Conservation (phyloP, 2,888 invertebrate genomes). For the Leptothorax acervorum region DNA sequence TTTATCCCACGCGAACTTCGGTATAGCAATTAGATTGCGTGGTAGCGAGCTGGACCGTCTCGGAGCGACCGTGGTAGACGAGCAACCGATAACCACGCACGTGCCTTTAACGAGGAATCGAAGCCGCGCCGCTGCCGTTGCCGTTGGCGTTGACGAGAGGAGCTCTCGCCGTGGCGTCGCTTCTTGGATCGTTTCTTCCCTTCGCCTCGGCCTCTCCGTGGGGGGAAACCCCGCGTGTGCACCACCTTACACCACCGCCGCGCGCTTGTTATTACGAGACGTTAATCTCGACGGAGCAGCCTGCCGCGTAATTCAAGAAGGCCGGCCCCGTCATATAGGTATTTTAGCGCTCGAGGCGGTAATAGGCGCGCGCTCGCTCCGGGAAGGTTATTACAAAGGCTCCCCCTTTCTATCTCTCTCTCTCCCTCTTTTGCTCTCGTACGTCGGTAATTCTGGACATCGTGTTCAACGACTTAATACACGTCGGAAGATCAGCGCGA, state of each 20-base stretch:
- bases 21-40: slow-evolving; percentile 49
- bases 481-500: slow-evolving; percentile 48
- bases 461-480: slow-evolving; percentile 52
- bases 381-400: slow-evolving; percentile 52
- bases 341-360: slow-evolving; percentile 58
- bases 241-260: slow-evolving; percentile 53
- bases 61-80: slow-evolving; percentile 55
- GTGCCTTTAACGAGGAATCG: slow-evolving; percentile 79
- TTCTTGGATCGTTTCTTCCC: slow-evolving; percentile 48
- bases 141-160: slow-evolving; percentile 22
- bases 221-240: slow-evolving; percentile 17
- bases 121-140: slow-evolving; percentile 52
- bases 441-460: slow-evolving; percentile 54
- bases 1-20: slow-evolving; percentile 44
- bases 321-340: slow-evolving; percentile 69
- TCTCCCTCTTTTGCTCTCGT: slow-evolving; percentile 11
- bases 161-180: slow-evolving; percentile 21
- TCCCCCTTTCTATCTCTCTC: slow-evolving; percentile 33
- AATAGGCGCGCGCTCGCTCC: slow-evolving; percentile 52
- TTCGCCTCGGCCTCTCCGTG: slow-evolving; percentile 3
- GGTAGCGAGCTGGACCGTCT: slow-evolving; percentile 16
- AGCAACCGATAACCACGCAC: slow-evolving; percentile 78
- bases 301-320: slow-evolving; percentile 72
- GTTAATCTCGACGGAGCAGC: slow-evolving; percentile 70
- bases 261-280: slow-evolving; percentile 71